Conservation (phyloP, 2,113 vertebrate genomes). For the Fregetta grallaria region DNA sequence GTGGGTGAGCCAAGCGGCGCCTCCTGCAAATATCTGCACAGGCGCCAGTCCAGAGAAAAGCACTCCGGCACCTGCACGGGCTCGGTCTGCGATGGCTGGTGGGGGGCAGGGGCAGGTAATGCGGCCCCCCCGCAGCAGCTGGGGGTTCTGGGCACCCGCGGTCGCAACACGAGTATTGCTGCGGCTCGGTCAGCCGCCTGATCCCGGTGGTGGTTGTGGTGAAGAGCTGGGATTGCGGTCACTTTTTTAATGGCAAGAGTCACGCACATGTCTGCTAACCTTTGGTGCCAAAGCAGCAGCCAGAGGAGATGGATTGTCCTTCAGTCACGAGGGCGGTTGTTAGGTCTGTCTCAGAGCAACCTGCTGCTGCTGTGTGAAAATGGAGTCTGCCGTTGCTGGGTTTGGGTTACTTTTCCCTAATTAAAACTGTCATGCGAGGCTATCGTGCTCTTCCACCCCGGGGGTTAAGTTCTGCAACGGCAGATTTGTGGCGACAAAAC, state of each 20-base stretch:
- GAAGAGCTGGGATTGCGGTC: neutral
- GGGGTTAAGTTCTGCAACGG: fast-evolving
- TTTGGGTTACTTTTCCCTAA: neutral
- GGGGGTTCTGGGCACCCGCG: neutral
- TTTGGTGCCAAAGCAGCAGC: fast-evolving
- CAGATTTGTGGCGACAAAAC: neutral
- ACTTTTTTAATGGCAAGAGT: neutral
- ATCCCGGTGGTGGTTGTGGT: no score
- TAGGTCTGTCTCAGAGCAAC: neutral
- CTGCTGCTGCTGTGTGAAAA: neutral
- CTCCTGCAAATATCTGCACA: neutral
- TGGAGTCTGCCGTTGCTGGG: fast-evolving
- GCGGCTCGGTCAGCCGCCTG: neutral
- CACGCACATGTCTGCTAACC: neutral
- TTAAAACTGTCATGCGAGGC: neutral
- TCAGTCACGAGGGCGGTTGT: fast-evolving
- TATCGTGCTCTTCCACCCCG: neutral
- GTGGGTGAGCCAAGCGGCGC: neutral
- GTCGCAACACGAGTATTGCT: neutral
- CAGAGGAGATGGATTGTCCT: neutral
- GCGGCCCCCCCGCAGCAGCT: no score
- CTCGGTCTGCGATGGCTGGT: no score
- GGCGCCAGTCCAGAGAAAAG: neutral
- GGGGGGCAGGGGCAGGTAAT: no score
- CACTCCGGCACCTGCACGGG: fast-evolving